Conservation (phyloP, 1,140 invertebrate genomes). For the Diuraphis noxia region DNA sequence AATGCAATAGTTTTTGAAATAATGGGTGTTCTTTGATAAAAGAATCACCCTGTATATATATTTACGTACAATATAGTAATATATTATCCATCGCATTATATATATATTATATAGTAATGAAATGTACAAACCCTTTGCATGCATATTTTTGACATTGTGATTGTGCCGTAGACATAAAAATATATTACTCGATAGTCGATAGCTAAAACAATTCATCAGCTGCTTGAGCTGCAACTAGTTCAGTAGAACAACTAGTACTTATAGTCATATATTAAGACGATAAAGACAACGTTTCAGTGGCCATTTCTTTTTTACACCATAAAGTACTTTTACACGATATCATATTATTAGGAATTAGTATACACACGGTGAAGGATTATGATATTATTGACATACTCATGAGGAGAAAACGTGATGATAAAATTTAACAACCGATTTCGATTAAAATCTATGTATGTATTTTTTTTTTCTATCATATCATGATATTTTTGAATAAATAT, state of each 20-base stretch:
- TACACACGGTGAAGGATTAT: not conserved
- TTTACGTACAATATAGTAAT: not conserved
- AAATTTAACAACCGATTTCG: not conserved
- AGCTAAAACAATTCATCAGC: not conserved
- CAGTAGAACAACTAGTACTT: not conserved
- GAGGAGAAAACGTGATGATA: not conserved
- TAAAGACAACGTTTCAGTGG: not conserved
- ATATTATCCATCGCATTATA: not conserved
- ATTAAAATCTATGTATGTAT: not conserved
- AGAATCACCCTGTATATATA: too few species aligned
- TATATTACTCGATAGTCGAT: not conserved
- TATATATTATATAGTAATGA: not conserved
- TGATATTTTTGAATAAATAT: not conserved
- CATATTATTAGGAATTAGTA: not conserved
- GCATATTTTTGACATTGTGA: not conserved
- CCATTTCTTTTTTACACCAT: not conserved
- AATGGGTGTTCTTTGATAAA: too few species aligned
- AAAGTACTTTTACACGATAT: not conserved
- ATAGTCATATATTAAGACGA: not conserved
- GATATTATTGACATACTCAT: not conserved
- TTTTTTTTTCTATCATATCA: not conserved
- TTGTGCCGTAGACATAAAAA: not conserved
- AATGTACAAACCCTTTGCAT: not conserved
- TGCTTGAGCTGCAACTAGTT: not conserved
- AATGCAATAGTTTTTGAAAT: too few species aligned